Evolutionary conservation across 2,113 vertebrate genomes (phyloP).

Genomic region (Psephotus haematonotus): DNA sequence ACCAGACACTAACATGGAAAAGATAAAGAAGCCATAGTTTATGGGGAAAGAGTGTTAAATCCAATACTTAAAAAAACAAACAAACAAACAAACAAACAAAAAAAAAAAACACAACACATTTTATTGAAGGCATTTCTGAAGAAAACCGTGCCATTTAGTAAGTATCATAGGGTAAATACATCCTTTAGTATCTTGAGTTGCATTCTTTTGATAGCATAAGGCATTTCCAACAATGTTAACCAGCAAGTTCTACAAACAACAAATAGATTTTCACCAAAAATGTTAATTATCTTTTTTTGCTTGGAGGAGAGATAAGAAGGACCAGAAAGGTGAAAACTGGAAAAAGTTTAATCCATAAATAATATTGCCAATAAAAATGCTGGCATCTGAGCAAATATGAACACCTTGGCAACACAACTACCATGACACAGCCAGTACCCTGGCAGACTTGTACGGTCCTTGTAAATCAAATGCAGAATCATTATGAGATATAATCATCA

Average conservation of each 20-base stretch:
- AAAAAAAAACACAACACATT: background rate
- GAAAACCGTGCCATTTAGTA: background rate
- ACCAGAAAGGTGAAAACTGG: background rate
- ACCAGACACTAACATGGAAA: background rate
- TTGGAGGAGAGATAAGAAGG: background rate
- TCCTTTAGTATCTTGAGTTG: background rate
- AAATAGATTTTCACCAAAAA: rapidly evolving
- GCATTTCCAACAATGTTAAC: background rate
- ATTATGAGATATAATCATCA: background rate
- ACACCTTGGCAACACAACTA: background rate
- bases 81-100: too few species aligned
- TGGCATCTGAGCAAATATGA: background rate
- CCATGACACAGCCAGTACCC: background rate
- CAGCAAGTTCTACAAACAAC: background rate
- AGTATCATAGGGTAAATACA: background rate
- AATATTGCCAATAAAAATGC: background rate
- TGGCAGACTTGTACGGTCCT: background rate
- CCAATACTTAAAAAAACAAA: background rate
- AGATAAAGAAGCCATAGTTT: background rate
- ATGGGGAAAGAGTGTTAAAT: background rate
- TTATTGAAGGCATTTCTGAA: background rate
- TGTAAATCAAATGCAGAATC: background rate
- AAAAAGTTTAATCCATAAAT: background rate
- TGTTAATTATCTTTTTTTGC: background rate
- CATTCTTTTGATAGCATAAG: background rate